These are phyloP conservation scores for Ranitomeya imitator DNA, from an alignment of 2,113 vertebrate genomes.

Conservation along the genomic window DNA sequence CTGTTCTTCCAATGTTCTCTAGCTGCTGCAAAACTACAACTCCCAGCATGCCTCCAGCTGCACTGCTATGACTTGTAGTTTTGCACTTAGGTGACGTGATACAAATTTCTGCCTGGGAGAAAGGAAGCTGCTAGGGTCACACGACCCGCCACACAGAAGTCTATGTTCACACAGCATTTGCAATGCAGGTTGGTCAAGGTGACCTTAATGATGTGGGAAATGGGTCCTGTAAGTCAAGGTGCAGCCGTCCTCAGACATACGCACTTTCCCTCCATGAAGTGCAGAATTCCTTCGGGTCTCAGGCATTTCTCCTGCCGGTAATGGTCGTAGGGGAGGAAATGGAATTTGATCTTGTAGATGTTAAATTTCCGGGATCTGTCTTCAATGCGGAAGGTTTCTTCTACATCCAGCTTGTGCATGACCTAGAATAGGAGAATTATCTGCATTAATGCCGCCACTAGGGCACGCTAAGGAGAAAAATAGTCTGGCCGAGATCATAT, in stretches of 20 bases:
- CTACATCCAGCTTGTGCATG: slow-evolving; percentile 84
- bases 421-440: slow-evolving; percentile 72
- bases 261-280: slow-evolving; percentile 88
- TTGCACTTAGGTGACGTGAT: too few relatives aligned
- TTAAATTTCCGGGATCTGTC: slow-evolving; percentile 69
- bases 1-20: too few relatives aligned
- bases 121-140: too few relatives aligned
- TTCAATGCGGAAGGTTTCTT: slow-evolving; percentile 78
- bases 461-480: neutral
- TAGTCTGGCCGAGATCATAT: too few relatives aligned
- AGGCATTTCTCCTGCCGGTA: slow-evolving; percentile 87
- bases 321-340: slow-evolving; percentile 79
- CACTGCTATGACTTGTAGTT: too few relatives aligned
- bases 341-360: slow-evolving; percentile 81
- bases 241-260: neutral
- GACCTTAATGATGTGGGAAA: neutral
- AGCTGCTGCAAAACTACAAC: too few relatives aligned
- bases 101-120: too few relatives aligned
- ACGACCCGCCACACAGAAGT: too few relatives aligned
- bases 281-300: slow-evolving; percentile 79
- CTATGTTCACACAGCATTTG: too few relatives aligned
- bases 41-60: too few relatives aligned
- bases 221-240: neutral
- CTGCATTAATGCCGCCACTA: neutral
- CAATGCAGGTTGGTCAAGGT: too few relatives aligned